A percentile compares a stretch with the other conserved stretches of the same genome.
phyloP scores from a whole-genome alignment of 1,140 invertebrate species.

The Eupristina koningsbergeri region DNA sequence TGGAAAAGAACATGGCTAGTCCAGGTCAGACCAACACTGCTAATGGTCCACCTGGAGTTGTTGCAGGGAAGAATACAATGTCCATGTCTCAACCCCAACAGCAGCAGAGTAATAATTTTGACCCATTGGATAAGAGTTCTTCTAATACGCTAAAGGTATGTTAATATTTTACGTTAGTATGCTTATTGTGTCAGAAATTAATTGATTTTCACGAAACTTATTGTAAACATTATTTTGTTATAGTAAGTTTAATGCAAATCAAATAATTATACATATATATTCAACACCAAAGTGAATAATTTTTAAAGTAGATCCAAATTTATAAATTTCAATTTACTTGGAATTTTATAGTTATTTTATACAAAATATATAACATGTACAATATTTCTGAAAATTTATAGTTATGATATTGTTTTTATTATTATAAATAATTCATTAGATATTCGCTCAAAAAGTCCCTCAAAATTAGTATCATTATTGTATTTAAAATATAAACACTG shows the following conservation, averaged over 20 bases:
- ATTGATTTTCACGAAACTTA: neutral
- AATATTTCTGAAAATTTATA: no score
- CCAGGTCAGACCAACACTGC: constrained; percentile 27
- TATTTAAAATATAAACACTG: no score
- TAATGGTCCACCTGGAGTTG: constrained; percentile 54
- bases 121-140: constrained; percentile 68
- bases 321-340: no score
- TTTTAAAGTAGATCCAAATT: no score
- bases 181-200: neutral
- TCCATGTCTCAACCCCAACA: constrained; percentile 43
- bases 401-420: no score
- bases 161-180: neutral
- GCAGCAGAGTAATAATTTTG: constrained; percentile 67
- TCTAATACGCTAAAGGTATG: constrained; percentile 71
- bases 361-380: no score
- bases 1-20: constrained; percentile 22
- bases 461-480: no score
- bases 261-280: no score
- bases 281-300: no score
- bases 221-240: neutral
- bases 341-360: no score
- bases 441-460: no score
- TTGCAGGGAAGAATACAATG: constrained; percentile 38
- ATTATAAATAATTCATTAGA: no score
- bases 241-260: neutral